phyloP scores from a whole-genome alignment of 2,797 vertebrate species.

The Poeciliopsis gracilis region DNA sequence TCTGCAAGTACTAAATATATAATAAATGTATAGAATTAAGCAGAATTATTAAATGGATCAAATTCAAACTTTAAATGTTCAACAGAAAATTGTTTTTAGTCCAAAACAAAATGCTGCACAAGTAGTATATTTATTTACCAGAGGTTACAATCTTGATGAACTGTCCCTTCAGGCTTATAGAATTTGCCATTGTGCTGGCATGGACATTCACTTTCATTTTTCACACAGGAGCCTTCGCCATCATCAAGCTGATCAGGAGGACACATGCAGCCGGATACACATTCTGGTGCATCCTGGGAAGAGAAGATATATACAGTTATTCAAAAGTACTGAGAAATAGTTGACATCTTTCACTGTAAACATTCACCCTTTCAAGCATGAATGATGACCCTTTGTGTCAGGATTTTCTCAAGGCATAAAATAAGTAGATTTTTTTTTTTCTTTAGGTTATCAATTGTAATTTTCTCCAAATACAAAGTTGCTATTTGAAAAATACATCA shows the following conservation, averaged over 20 bases:
- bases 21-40: conserved; percentile 22
- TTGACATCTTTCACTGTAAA: not conserved
- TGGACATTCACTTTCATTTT: conserved; percentile 81
- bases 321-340: not conserved
- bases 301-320: conserved; percentile 14
- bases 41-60: not conserved
- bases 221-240: conserved; percentile 85
- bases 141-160: conserved; percentile 86
- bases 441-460: too few relatives aligned
- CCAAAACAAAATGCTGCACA: not conserved
- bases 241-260: conserved; percentile 84
- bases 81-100: not conserved
- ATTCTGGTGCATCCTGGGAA: conserved; percentile 74
- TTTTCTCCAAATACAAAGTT: too few relatives aligned
- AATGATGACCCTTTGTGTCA: too few relatives aligned
- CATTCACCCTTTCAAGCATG: not conserved
- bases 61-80: not conserved
- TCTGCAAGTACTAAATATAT: conserved; percentile 83
- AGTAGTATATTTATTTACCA: conserved; percentile 78
- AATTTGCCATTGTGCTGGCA: conserved; percentile 85
- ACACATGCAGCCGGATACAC: conserved; percentile 90
- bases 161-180: conserved; percentile 77
- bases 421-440: too few relatives aligned
- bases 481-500: too few relatives aligned
- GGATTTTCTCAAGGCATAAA: too few relatives aligned